Evolutionary conservation across 2,113 vertebrate species (phyloP), one percentile per base, ranked within the genome.

Genomic region (Amblyopsis rosae): DNA sequence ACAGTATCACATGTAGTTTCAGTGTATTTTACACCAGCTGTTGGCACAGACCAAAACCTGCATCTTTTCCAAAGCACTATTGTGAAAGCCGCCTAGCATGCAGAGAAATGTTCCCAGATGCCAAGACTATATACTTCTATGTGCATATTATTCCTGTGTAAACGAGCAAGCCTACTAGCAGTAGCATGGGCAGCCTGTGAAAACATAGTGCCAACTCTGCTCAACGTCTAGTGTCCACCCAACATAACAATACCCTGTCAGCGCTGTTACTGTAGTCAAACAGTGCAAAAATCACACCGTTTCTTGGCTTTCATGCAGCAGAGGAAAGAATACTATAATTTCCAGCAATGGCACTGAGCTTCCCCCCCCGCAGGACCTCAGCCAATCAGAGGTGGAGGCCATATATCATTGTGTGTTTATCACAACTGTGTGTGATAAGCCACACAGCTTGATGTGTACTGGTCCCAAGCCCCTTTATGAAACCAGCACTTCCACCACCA

Each of bases 401-500:
- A 12, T 63, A 56, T 59, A 51, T 59, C n/a, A 10, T 41, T 70
- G 10, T 53, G 53, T 69, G 67, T 70, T 64, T 60, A 70, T 55
- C 60, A 19, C 59, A 76, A 75, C 16, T 35, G 46, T 55, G 77
- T 47, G 62, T 57, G 45, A 51, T 63, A 75, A 77, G 48, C 13
- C 26, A 69, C 41, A 26, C 10, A 8, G 56, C 70, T 69, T 66
- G 65, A 54, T 48, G 41, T 62, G 48, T 51, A 26, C 47, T 60
- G 58, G 67, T 53, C 19, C 35, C 65, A 65, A 65, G 71, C n/a
- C 45, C 71, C 41, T 15, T 59, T 58, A 75, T 62, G 60, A 76
- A 87, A 75, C 46, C 26, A 41, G 61, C 47, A 75, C 67, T 73
- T 76, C 72, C 72, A 53, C 58, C 50, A 50, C 54, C 45, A 59